Conservation (phyloP, 2,113 vertebrate genomes). For the Equus przewalskii region DNA sequence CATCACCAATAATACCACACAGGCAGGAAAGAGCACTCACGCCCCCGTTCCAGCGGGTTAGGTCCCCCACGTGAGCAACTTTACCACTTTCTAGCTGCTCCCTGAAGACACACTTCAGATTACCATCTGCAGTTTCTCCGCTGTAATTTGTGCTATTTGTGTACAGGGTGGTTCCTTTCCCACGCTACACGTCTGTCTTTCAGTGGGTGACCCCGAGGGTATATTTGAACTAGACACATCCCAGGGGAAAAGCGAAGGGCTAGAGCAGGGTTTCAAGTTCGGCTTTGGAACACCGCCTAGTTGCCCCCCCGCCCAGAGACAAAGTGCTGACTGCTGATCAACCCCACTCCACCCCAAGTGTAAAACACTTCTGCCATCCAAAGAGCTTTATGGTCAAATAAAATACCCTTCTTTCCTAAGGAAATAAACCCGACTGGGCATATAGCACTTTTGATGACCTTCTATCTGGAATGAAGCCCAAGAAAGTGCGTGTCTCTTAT, state of each 20-base stretch:
- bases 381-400: background rate
- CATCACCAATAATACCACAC: fast-evolving
- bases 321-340: background rate
- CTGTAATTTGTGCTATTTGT: slow-evolving; percentile 62
- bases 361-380: background rate
- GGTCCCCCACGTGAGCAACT: background rate
- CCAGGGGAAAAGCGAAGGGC: background rate
- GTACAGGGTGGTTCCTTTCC: slow-evolving; percentile 49
- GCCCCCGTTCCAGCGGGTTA: background rate
- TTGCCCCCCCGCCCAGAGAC: background rate
- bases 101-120: background rate
- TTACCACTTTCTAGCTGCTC: background rate
- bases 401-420: slow-evolving; percentile 75
- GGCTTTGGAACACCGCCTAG: background rate
- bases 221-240: background rate
- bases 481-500: slow-evolving; percentile 64
- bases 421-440: slow-evolving; percentile 82
- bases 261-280: background rate
- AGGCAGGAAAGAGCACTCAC: background rate
- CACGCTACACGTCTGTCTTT: background rate
- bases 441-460: slow-evolving; percentile 77
- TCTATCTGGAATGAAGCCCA: slow-evolving; percentile 80
- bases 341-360: background rate
- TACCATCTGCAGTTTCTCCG: background rate
- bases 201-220: background rate